Evolutionary conservation across 2,888 invertebrate species (phyloP).

Genomic region (Lithodes maja): DNA sequence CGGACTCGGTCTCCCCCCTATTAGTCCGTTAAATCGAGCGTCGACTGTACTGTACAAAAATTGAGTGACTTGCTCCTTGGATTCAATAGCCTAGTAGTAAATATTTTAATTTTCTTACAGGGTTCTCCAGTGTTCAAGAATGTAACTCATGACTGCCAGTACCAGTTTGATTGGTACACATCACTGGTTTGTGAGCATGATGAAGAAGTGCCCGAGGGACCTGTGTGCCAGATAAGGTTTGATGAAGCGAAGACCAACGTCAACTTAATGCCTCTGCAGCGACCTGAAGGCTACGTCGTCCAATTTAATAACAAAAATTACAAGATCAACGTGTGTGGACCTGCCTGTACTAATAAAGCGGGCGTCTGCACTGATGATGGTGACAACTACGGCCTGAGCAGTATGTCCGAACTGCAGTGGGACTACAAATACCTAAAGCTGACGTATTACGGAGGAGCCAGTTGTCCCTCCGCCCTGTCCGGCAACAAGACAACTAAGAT

Average conservation of each 20-base stretch:
- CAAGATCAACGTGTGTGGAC: conserved; percentile 61
- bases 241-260: conserved; percentile 65
- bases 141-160: conserved; percentile 66
- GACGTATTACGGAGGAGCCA: conserved; percentile 46
- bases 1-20: too few species aligned
- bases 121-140: conserved; percentile 56
- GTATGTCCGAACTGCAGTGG: conserved; percentile 55
- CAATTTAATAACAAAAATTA: conserved; percentile 23
- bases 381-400: conserved; percentile 55
- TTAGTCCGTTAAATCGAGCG: too few species aligned
- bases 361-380: conserved; percentile 52
- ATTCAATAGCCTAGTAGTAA: too few species aligned
- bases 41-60: too few species aligned
- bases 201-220: conserved; percentile 26
- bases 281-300: conserved; percentile 50
- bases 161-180: conserved; percentile 66
- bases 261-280: conserved; percentile 53
- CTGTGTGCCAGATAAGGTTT: conserved; percentile 56
- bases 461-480: conserved; percentile 42
- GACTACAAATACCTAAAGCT: conserved; percentile 41
- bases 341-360: conserved; percentile 39
- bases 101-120: conserved; percentile 39
- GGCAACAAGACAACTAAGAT: conserved; percentile 53
- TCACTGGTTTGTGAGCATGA: conserved; percentile 50
- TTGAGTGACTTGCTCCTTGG: too few species aligned